Evolutionary conservation across 2,113 vertebrate species (phyloP).

Genomic region (Ia io): DNA sequence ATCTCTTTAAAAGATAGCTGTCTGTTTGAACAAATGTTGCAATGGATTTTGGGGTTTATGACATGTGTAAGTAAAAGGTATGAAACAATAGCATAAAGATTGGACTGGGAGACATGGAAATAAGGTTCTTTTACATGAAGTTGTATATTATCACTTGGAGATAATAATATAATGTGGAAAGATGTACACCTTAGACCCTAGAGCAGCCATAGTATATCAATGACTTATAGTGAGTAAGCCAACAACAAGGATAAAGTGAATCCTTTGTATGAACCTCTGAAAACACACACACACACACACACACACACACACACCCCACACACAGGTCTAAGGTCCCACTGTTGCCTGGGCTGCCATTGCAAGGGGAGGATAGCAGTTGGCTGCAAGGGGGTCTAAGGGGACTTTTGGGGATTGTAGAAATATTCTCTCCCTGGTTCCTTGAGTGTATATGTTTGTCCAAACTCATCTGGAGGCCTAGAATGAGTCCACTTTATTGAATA

Average conservation of each 20-base stretch:
- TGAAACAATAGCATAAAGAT: fast-evolving
- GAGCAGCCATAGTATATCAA: neutral
- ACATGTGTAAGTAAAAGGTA: too few relatives aligned
- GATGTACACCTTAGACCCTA: fast-evolving
- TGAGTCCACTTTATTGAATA: neutral
- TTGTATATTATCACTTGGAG: neutral
- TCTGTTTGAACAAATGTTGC: neutral
- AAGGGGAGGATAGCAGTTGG: neutral
- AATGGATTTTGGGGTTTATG: neutral
- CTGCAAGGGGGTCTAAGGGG: neutral
- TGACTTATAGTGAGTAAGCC: neutral
- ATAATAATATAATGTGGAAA: neutral
- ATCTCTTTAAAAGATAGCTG: neutral
- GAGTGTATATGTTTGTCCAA: neutral
- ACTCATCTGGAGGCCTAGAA: neutral
- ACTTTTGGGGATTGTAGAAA: neutral
- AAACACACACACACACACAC: neutral
- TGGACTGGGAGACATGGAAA: neutral
- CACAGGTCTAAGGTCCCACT: neutral
- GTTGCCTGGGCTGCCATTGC: too few relatives aligned
- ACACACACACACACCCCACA: neutral
- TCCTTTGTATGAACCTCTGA: neutral
- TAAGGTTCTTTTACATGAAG: neutral
- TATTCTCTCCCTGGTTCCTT: neutral
- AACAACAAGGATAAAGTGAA: neutral